phyloP scores from a whole-genome alignment of 2,113 vertebrate genomes.

The Hyperoodon ampullatus region DNA sequence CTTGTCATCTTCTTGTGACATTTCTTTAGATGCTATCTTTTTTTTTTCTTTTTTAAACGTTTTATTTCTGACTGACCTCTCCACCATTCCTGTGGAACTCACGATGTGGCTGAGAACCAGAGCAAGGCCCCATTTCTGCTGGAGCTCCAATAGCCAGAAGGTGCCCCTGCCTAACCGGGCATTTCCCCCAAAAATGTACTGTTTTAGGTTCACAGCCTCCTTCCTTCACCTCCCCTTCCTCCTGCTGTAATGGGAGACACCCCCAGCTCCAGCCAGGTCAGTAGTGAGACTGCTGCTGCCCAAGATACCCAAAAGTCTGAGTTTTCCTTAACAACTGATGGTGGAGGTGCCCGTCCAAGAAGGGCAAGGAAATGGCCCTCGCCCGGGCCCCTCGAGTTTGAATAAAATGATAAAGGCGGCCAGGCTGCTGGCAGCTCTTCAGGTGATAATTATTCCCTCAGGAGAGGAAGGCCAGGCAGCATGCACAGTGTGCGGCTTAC shows the following conservation, averaged over 20 bases:
- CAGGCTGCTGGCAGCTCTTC: not conserved
- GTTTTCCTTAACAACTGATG: rapidly evolving
- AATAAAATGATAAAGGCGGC: not conserved
- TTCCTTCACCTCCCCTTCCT: not conserved
- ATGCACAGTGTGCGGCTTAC: rapidly evolving
- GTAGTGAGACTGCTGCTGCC: not conserved
- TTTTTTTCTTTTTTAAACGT: no score
- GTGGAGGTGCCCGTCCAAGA: not conserved
- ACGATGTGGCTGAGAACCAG: rapidly evolving
- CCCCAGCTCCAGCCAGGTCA: not conserved
- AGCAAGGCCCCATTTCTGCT: not conserved
- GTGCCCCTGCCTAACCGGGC: rapidly evolving
- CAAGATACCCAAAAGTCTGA: not conserved
- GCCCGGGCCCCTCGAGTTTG: not conserved
- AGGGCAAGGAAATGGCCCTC: not conserved
- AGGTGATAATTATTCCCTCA: no score
- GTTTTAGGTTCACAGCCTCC: rapidly evolving
- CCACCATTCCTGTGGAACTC: not conserved
- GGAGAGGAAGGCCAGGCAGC: not conserved
- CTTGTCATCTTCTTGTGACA: not conserved
- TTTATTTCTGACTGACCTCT: not conserved
- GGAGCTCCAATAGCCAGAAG: not conserved
- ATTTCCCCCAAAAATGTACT: rapidly evolving
- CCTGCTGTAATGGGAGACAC: no score
- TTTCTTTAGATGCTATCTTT: not conserved